phyloP scores from a whole-genome alignment of 2,888 invertebrate species.

The Acrocyrtus sp. region DNA sequence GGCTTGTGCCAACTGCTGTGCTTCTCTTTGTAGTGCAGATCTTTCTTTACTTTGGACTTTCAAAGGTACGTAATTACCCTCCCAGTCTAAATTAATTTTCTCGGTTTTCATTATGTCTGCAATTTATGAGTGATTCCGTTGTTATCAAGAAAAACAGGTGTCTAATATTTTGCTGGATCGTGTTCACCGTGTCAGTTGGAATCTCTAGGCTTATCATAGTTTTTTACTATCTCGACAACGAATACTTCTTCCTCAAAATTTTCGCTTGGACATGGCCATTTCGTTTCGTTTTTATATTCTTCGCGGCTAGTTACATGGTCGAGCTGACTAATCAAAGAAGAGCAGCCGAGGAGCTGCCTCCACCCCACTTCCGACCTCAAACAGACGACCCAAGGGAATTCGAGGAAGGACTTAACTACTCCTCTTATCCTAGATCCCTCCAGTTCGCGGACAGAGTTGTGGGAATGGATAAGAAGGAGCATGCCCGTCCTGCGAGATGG shows the following conservation, averaged over 20 bases:
- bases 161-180: constrained; percentile 23
- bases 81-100: too few relatives aligned
- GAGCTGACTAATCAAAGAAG: constrained; percentile 21
- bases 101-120: too few relatives aligned
- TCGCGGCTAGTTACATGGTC: constrained; percentile 19
- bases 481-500: constrained; percentile 28
- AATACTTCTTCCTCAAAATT: too few relatives aligned
- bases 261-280: neutral
- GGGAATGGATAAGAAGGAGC: constrained; percentile 10
- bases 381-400: constrained; percentile 23
- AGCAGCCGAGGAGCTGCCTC: neutral
- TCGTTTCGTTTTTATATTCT: constrained; percentile 4
- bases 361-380: constrained; percentile 23
- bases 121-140: too few relatives aligned
- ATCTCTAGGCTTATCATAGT: neutral
- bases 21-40: too few relatives aligned
- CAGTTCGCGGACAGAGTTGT: constrained; percentile 16
- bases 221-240: too few relatives aligned
- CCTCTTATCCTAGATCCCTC: constrained; percentile 3
- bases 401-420: constrained; percentile 28
- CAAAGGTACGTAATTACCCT: too few relatives aligned
- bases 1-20: too few relatives aligned
- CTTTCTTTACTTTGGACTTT: too few relatives aligned
- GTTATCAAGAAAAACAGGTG: constrained; percentile 24
- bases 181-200: neutral